Conservation (phyloP, 2,797 vertebrate species). For the Acanthurus tractus region DNA sequence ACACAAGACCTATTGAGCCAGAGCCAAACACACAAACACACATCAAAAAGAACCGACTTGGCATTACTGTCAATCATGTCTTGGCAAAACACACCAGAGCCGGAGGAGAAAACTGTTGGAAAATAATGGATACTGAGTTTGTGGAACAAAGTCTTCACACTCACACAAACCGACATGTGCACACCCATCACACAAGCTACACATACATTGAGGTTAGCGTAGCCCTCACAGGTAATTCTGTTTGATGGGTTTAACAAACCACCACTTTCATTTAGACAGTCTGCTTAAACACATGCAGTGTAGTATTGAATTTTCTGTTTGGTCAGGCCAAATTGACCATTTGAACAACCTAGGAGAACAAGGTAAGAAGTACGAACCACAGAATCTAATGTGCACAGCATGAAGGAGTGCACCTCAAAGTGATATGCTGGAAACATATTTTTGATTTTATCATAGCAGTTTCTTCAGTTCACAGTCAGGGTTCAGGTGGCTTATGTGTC, state of each 20-base stretch:
- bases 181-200: constrained; percentile 42
- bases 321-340: constrained; percentile 50
- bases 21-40: constrained; percentile 61
- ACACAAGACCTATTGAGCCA: constrained; percentile 35
- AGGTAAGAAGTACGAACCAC: constrained; percentile 24
- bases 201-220: constrained; percentile 41
- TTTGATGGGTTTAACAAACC: constrained; percentile 77
- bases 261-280: constrained; percentile 57
- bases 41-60: constrained; percentile 45
- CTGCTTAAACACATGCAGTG: constrained; percentile 63
- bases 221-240: constrained; percentile 64
- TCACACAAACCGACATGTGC: constrained; percentile 12
- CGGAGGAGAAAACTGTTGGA: constrained; percentile 54
- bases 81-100: constrained; percentile 55
- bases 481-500: constrained; percentile 9
- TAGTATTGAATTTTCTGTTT: constrained; percentile 58
- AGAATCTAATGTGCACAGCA: constrained; percentile 23
- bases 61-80: constrained; percentile 66
- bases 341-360: constrained; percentile 46
- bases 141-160: constrained; percentile 58
- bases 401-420: constrained; percentile 7
- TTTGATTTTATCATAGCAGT: constrained; percentile 14
- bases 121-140: constrained; percentile 76
- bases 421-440: constrained; percentile 5
- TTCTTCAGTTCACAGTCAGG: not conserved